Conservation (phyloP, 2,888 invertebrate species). For the Corythucha ciliata region DNA sequence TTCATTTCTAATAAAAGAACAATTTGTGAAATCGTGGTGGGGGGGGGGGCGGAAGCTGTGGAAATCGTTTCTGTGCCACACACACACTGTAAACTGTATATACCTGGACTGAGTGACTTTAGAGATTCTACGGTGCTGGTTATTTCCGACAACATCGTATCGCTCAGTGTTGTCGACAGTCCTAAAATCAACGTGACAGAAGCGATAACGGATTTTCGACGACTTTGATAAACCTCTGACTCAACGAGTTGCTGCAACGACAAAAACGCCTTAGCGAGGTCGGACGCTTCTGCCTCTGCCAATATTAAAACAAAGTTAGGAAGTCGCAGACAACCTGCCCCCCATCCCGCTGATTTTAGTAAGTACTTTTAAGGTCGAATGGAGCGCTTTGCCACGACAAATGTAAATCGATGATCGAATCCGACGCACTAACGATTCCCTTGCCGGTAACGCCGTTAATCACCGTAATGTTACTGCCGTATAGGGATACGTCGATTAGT, state of each 20-base stretch:
- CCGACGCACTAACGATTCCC: slow-evolving; percentile 51
- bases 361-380: slow-evolving; percentile 7
- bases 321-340: too few relatives aligned
- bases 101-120: slow-evolving; percentile 27
- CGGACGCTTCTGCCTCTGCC: slow-evolving; percentile 10
- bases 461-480: slow-evolving; percentile 52
- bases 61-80: too few relatives aligned
- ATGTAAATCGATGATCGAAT: slow-evolving; percentile 47
- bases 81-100: too few relatives aligned
- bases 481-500: slow-evolving; percentile 49
- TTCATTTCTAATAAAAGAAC: too few relatives aligned
- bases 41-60: too few relatives aligned
- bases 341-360: too few relatives aligned
- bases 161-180: slow-evolving; percentile 10
- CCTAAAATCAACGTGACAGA: slow-evolving; percentile 16
- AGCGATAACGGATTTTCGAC: slow-evolving; percentile 4
- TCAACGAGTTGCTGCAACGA: slow-evolving; percentile 4
- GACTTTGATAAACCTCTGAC: slow-evolving; percentile 9
- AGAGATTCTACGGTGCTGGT: slow-evolving; percentile 31
- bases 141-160: slow-evolving; percentile 1
- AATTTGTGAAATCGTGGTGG: too few relatives aligned
- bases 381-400: slow-evolving; percentile 35
- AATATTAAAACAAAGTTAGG: too few relatives aligned
- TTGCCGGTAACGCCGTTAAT: slow-evolving; percentile 54
- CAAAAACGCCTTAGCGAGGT: slow-evolving; percentile 13